Evolutionary conservation across 2,888 invertebrate genomes (phyloP), one percentile per base, ranked within the genome.

Genomic region (Pterobdella sp.): DNA sequence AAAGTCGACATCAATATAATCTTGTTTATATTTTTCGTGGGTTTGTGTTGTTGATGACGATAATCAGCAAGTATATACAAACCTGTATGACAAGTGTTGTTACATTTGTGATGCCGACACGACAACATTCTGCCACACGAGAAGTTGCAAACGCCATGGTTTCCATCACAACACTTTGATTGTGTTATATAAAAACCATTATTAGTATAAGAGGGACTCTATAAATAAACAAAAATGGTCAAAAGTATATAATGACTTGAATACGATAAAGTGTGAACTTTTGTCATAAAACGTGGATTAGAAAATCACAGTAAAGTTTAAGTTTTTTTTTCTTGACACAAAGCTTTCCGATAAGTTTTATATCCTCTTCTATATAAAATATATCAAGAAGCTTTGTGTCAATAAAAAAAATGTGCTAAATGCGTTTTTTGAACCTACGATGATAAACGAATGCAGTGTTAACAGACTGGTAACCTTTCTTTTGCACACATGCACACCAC

Each of bases 51-150:
- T 65, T 34, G 29, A 69, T 32, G 29, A 3, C 26, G n/a, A 29
- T 14, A 72, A 22, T 26, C 63, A 72, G 34, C 18, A 34, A 4
- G 31, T 32, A 64, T 26, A 72, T 1, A 32, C 60, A n/a, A n/a
- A 83, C 84, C 91, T 76, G 87, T 87, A 80, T 93, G 93, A 81
- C 93, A 93, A 10, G 90, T 87, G 66, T 89, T 90, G 1, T 87
- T 84, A 80, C 93, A 93, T 82, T 92, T 93, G 83, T 95, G 95
- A 75, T 91, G 90, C 22, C 90, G 89, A 83, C 95, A 95, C 36
- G 89, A 89, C 10, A 95, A 84, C 0, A 88, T 88, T 79, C 90
- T 90, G 52, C 90, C 90, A 83, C 95, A 96, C 37, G 77, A 77
- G 76, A 81, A 81, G 72, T 84, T 84, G 79, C 84, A 85, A 0